These are phyloP conservation scores for Cenopis cana DNA, from an alignment of 2,888 invertebrate genomes.

Conservation along the genomic window DNA sequence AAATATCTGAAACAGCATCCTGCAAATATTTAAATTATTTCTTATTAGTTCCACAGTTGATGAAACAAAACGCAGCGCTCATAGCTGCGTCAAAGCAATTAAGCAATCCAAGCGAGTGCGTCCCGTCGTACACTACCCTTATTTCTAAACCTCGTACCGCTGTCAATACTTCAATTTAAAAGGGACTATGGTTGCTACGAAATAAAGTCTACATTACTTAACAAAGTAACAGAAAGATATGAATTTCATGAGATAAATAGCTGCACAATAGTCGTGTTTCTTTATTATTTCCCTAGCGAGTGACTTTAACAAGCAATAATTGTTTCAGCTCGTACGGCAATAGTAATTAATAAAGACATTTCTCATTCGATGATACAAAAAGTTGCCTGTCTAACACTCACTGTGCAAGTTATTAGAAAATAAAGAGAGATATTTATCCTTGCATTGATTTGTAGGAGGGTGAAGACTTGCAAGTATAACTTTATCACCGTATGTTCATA, in stretches of 20 bases:
- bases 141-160: slow-evolving; percentile 27
- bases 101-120: slow-evolving; percentile 42
- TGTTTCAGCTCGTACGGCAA: slow-evolving; percentile 42
- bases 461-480: too few species aligned
- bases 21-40: slow-evolving; percentile 21
- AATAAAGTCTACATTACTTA: slow-evolving; percentile 6
- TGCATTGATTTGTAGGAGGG: too few species aligned
- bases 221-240: not conserved
- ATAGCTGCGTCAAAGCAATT: slow-evolving; percentile 43
- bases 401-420: not conserved
- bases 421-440: not conserved
- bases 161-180: not conserved
- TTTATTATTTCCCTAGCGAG: slow-evolving; percentile 48
- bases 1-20: not conserved
- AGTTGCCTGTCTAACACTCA: not conserved
- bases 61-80: slow-evolving; percentile 37
- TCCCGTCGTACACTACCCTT: slow-evolving; percentile 31
- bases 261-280: slow-evolving; percentile 42
- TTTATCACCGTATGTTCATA: too few species aligned
- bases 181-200: not conserved
- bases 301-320: slow-evolving; percentile 48
- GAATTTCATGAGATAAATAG: slow-evolving; percentile 26
- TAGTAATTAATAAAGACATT: slow-evolving; percentile 20
- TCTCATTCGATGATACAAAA: slow-evolving; percentile 5
- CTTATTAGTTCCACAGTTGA: slow-evolving; percentile 34